Conservation (phyloP, 2,113 vertebrate species). For the Acinonyx jubatus region DNA sequence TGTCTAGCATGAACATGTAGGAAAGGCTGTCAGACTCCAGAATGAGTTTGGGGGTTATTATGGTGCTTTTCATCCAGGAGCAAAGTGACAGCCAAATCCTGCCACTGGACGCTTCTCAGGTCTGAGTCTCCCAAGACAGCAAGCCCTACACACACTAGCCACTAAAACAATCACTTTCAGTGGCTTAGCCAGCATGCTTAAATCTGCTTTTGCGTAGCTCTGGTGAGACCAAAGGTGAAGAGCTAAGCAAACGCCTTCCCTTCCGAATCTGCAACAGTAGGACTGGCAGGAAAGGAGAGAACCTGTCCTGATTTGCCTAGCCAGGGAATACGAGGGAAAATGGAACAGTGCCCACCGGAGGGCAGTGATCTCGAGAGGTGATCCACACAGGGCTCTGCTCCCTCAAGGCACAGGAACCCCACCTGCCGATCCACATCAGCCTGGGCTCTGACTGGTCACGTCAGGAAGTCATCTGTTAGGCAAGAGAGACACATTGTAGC, state of each 20-base stretch:
- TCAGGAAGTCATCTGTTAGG: background rate
- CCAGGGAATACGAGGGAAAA: background rate
- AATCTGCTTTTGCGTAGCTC: background rate
- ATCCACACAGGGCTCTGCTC: background rate
- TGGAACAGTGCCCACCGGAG: background rate
- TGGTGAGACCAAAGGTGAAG: background rate
- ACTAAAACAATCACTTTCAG: background rate
- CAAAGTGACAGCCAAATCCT: background rate
- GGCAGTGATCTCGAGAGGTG: background rate
- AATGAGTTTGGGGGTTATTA: background rate
- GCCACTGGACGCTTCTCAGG: too few relatives aligned
- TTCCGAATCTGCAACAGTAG: background rate
- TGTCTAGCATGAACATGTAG: background rate
- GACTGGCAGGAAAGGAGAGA: background rate
- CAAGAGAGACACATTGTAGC: background rate
- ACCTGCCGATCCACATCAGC: background rate
- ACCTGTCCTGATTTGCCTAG: accelerated
- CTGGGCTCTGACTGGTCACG: background rate
- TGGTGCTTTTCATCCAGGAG: background rate
- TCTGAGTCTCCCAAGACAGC: background rate
- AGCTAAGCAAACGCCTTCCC: background rate
- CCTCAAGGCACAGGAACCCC: background rate
- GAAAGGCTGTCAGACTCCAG: background rate
- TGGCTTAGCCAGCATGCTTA: background rate
- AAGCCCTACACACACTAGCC: background rate